Evolutionary conservation across 2,113 vertebrate species (phyloP), one percentile per base, ranked within the genome.

Genomic region (Ammodramus savannarum): DNA sequence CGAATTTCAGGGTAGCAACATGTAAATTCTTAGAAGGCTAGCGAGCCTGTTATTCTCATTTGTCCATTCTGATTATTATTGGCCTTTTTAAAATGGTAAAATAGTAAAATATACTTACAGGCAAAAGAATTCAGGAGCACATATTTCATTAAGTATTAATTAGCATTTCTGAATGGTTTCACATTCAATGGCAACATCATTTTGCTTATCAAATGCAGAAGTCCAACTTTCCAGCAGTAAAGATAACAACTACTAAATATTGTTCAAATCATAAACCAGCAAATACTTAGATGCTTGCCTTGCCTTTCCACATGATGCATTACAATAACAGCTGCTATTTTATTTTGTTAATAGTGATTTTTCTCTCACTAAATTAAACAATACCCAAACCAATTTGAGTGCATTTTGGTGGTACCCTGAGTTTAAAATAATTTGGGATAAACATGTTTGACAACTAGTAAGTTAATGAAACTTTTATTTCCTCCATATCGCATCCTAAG

Each of bases 281-380:
- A 90, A 75, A 85, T 34, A 31, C 26, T 89, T 49, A 82, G 57
- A 36, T 69, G 52, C 62, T 85, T 73, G 55, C 17, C 54, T 79
- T 82, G 59, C 13, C 55, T 87, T 93, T 80, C 63, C 59, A 89
- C 74, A 69, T 19, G 55, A 90, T 26, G n/a, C 59, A 51, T 68
- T 91, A 55, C 26, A 81, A 27, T 76, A 71, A 87, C 68, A 88
- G 75, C 89, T 94, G 63, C 87, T 93, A 74, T 80, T 95, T 89
- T 83, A 76, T 41, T 83, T 86, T 74, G 72, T 80, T 93, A 83
- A 80, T 79, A 85, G 75, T 4, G 19, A 87, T 76, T 87, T 94
- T 93, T 88, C 72, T 83, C 36, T 84, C 72, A 74, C 65, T 84
- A 88, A 89, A 87, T 91, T 87, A 91, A 80, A 80, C 75, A 93